These are phyloP conservation scores for Aleiodes testaceus DNA, from an alignment of 2,888 invertebrate species.

Conservation along the genomic window DNA sequence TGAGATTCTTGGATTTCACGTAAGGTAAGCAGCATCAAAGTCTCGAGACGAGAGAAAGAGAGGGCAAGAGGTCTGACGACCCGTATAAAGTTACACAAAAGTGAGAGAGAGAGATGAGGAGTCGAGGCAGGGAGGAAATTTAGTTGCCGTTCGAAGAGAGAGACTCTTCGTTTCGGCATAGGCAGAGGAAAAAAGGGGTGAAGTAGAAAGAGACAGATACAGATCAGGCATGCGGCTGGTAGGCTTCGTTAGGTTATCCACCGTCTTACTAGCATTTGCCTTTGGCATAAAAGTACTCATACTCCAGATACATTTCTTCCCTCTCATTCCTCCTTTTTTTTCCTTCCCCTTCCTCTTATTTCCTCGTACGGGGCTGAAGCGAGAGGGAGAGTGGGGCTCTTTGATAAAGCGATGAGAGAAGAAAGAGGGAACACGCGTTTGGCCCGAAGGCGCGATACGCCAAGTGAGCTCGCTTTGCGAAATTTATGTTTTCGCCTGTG, in stretches of 20 bases:
- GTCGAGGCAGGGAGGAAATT: constrained; percentile 22
- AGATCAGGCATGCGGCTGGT: constrained; percentile 30
- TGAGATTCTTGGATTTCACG: constrained; percentile 38
- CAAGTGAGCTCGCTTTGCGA: constrained; percentile 20
- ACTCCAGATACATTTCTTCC: constrained; percentile 46
- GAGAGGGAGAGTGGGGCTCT: constrained; percentile 6
- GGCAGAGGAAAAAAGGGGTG: not conserved
- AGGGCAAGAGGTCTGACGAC: not conserved
- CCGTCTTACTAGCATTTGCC: constrained; percentile 16
- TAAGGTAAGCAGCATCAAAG: constrained; percentile 23
- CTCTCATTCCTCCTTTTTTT: constrained; percentile 31
- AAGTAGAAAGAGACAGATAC: constrained; percentile 21
- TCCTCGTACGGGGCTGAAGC: not conserved
- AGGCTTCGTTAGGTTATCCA: constrained; percentile 27
- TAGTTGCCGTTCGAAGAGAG: constrained; percentile 11
- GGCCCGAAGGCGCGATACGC: constrained; percentile 25
- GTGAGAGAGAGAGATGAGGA: constrained; percentile 2
- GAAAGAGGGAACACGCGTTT: constrained; percentile 17
- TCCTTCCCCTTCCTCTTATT: constrained; percentile 12
- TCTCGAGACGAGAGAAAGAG: constrained; percentile 9
- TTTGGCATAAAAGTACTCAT: constrained; percentile 23
- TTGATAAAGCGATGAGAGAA: constrained; percentile 31
- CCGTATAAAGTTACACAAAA: constrained; percentile 16
- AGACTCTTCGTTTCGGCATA: not conserved
- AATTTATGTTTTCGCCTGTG: constrained; percentile 34